These are phyloP conservation scores for Idaea straminata DNA, from an alignment of 2,888 invertebrate species.

Conservation along the genomic window DNA sequence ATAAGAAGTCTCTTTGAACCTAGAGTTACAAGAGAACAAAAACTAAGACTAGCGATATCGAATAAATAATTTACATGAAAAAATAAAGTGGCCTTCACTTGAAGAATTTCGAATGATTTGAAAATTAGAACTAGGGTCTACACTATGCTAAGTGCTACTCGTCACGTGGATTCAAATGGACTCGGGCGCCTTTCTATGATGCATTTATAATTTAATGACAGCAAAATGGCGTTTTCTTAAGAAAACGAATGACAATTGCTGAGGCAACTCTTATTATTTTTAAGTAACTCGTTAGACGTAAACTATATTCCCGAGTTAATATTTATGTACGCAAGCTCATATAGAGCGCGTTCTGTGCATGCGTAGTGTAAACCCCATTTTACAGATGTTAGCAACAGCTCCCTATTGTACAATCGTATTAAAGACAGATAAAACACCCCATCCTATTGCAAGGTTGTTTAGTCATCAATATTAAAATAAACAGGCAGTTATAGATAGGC, in stretches of 20 bases:
- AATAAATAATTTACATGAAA: not conserved
- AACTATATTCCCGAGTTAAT: not conserved
- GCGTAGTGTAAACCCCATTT: not conserved
- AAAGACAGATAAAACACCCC: not conserved
- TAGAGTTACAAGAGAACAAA: slow-evolving; percentile 7
- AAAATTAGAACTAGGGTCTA: not conserved
- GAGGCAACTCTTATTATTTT: no score
- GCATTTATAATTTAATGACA: not conserved
- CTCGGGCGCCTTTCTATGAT: not conserved
- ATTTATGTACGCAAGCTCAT: not conserved
- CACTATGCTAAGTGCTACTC: not conserved
- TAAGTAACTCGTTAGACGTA: no score
- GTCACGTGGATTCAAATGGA: not conserved
- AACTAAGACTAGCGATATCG: not conserved
- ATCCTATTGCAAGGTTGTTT: not conserved
- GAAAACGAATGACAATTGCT: not conserved
- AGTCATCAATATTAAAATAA: not conserved
- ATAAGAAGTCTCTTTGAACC: slow-evolving; percentile 18
- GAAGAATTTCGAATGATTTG: not conserved
- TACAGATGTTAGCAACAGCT: slow-evolving; percentile 16
- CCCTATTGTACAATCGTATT: not conserved
- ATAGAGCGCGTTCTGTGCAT: not conserved
- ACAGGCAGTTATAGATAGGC: slow-evolving; percentile 6
- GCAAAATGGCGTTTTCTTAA: not conserved
- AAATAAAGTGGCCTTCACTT: not conserved